phyloP scores from a whole-genome alignment of 30 jellyfish, hydroid and myxozoan species.

The Pelagia noctiluca region DNA sequence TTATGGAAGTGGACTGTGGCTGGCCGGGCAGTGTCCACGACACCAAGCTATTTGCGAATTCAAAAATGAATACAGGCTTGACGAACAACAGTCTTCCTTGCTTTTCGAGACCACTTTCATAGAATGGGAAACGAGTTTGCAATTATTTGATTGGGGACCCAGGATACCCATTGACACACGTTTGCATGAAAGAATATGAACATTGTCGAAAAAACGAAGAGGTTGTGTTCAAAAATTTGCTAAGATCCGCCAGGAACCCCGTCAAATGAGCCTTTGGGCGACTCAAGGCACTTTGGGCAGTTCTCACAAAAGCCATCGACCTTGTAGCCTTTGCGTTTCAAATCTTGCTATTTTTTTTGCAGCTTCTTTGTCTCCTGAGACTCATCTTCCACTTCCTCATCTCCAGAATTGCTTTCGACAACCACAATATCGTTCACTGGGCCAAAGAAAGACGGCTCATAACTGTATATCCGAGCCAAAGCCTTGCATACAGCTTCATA shows the following conservation, averaged over 20 bases:
- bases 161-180: slow-evolving; percentile 23
- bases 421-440: background rate
- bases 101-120: background rate
- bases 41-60: slow-evolving; percentile 65
- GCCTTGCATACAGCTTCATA: no score
- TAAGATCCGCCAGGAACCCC: slow-evolving; percentile 19
- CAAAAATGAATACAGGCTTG: background rate
- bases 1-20: slow-evolving; percentile 69
- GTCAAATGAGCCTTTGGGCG: slow-evolving; percentile 48
- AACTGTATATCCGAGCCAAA: no score
- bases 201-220: slow-evolving; percentile 8
- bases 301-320: slow-evolving; percentile 1
- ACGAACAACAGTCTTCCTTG: background rate
- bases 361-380: slow-evolving; percentile 3
- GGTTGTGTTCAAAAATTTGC: background rate
- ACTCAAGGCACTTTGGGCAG: slow-evolving; percentile 28
- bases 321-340: slow-evolving; percentile 17
- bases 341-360: background rate
- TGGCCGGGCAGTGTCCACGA: slow-evolving; percentile 77
- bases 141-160: slow-evolving; percentile 31
- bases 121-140: slow-evolving; percentile 21
- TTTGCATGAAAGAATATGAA: slow-evolving; percentile 31
- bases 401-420: background rate
- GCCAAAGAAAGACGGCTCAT: background rate
- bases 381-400: slow-evolving; percentile 18